Evolutionary conservation across 2,888 invertebrate genomes (phyloP).

Genomic region (Fragum fragum): DNA sequence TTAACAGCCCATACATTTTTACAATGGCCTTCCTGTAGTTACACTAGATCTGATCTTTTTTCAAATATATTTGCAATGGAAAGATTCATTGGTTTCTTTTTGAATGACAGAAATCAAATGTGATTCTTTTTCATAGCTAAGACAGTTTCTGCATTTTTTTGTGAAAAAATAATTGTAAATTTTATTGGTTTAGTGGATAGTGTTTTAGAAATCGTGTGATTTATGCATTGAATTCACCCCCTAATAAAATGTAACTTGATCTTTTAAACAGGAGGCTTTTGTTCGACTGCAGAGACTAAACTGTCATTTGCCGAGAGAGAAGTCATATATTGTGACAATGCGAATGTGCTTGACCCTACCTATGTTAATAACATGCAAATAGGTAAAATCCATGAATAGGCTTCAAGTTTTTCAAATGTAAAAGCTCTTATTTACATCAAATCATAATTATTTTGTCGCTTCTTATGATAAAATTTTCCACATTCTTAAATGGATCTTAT

Average conservation of each 20-base stretch:
- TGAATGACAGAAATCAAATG: no score
- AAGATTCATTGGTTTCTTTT: no score
- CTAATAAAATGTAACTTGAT: conserved; percentile 64
- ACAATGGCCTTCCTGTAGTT: no score
- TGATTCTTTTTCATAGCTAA: conserved; percentile 9
- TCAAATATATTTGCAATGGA: no score
- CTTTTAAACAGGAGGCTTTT: conserved; percentile 57
- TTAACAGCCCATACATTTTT: no score
- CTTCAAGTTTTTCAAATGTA: neutral
- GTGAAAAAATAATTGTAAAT: conserved; percentile 21
- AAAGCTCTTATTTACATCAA: no score
- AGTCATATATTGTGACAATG: conserved; percentile 50
- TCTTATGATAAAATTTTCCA: no score
- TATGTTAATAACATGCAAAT: conserved; percentile 29
- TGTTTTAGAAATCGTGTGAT: conserved; percentile 48
- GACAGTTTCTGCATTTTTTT: conserved; percentile 33
- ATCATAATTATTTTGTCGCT: neutral
- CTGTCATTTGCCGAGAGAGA: conserved; percentile 52
- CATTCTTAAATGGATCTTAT: no score
- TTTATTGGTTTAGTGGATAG: conserved; percentile 52
- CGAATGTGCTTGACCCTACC: conserved; percentile 22
- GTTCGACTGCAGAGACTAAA: conserved; percentile 49
- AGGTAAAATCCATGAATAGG: conserved; percentile 17
- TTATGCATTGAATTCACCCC: conserved; percentile 54
- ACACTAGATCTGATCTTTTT: no score